A percentile compares a stretch with the other conserved stretches of the same genome.
Conservation (phyloP, 2,113 vertebrate genomes). For the Acrocephalus kingi region DNA sequence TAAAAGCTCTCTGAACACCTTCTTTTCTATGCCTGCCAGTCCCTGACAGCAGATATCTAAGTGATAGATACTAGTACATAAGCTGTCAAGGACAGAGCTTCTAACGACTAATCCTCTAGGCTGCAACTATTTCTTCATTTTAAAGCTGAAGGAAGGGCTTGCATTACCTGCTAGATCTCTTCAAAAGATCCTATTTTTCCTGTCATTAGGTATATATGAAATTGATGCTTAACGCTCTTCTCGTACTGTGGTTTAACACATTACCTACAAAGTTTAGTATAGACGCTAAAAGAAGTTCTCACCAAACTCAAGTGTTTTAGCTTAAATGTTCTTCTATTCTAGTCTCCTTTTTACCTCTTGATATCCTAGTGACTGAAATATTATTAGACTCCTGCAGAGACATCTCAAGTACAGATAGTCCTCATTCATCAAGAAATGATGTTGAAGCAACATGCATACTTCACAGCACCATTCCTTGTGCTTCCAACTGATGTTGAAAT, state of each 20-base stretch:
- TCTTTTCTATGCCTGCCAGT: background rate
- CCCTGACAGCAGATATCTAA: background rate
- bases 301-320: background rate
- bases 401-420: background rate
- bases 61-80: background rate
- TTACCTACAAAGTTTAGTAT: background rate
- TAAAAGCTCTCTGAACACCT: background rate
- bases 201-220: background rate
- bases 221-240: background rate
- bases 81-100: background rate
- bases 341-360: background rate
- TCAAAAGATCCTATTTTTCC: background rate
- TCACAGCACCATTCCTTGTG: background rate
- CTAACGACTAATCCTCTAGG: background rate
- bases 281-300: background rate
- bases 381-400: conserved; percentile 39
- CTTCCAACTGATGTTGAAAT: background rate
- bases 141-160: background rate
- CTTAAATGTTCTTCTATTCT: background rate
- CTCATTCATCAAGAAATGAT: conserved; percentile 40
- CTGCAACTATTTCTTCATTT: background rate
- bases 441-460: background rate
- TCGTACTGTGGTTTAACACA: background rate
- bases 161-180: background rate
- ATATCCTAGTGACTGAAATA: conserved; percentile 42